Percentiles rank a stretch among this genome's conserved stretches.
Evolutionary conservation across 2,797 vertebrate species (phyloP).

Genomic region (Brachymystax lenok): DNA sequence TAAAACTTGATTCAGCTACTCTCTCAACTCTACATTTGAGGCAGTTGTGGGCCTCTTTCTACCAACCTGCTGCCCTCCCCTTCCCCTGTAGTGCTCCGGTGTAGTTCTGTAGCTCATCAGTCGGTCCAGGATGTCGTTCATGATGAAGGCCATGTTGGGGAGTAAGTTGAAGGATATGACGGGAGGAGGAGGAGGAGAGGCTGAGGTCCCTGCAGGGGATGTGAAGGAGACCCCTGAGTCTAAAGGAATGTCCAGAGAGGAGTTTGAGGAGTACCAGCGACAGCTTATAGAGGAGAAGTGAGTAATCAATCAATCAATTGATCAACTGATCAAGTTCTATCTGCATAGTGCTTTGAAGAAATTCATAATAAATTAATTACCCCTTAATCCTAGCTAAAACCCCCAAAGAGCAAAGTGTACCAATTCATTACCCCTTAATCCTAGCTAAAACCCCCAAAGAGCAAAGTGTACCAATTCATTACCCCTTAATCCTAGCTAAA

Average conservation of each 20-base stretch:
- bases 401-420: no score
- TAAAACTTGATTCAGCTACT: no score
- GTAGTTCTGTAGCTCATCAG: not conserved
- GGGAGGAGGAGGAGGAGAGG: slow-evolving; percentile 44
- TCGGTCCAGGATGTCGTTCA: slow-evolving; percentile 58
- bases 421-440: no score
- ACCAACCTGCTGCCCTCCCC: not conserved
- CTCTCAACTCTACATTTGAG: no score
- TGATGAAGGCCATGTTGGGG: slow-evolving; percentile 67
- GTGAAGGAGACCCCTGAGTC: slow-evolving; percentile 60
- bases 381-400: no score
- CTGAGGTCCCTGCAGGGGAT: slow-evolving; percentile 32
- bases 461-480: no score
- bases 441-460: no score
- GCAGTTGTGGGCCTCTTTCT: not conserved
- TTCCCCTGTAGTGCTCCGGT: not conserved
- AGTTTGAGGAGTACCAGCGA: slow-evolving; percentile 78
- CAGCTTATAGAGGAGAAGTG: slow-evolving; percentile 81
- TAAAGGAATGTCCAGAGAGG: slow-evolving; percentile 66
- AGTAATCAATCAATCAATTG: slow-evolving; percentile 47
- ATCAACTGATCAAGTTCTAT: not conserved
- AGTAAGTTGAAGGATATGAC: slow-evolving; percentile 70
- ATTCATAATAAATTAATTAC: not conserved
- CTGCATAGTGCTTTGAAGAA: not conserved
- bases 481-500: no score